Percentiles rank a stretch among this genome's conserved stretches.
phyloP scores from a whole-genome alignment of 2,888 invertebrate genomes.

The Limnephilus auricula region DNA sequence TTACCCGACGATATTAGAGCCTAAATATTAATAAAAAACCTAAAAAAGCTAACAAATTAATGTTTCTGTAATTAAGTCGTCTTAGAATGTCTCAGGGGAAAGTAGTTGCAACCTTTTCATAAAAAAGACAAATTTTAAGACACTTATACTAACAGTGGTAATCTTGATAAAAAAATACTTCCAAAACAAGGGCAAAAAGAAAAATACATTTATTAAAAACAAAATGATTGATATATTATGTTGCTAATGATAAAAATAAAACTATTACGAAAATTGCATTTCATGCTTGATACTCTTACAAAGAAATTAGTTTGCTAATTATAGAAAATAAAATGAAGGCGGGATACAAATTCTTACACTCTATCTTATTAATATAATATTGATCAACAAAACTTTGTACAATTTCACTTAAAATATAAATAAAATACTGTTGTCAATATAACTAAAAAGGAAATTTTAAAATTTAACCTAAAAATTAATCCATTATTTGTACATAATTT shows the following conservation, averaged over 20 bases:
- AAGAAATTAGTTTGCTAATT: neutral
- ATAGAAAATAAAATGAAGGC: neutral
- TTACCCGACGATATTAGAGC: neutral
- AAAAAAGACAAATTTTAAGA: neutral
- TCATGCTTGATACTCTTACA: neutral
- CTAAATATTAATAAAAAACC: neutral
- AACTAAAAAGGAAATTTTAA: neutral
- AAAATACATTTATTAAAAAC: neutral
- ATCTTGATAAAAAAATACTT: neutral
- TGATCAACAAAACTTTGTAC: neutral
- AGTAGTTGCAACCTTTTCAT: neutral
- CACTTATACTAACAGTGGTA: neutral
- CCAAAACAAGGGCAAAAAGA: neutral
- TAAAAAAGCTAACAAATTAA: neutral
- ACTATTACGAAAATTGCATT: neutral
- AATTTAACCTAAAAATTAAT: conserved; percentile 10
- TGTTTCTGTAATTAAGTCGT: neutral
- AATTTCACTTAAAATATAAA: neutral
- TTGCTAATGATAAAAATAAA: neutral
- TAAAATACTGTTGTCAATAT: conserved; percentile 34
- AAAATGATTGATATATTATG: neutral
- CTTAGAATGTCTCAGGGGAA: neutral
- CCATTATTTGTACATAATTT: conserved; percentile 35
- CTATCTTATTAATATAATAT: neutral
- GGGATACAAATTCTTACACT: neutral